Percentiles rank a stretch among this genome's conserved stretches.
These are phyloP conservation scores for Cheilosia pagana DNA, from an alignment of 2,888 invertebrate genomes.

Conservation along the genomic window DNA sequence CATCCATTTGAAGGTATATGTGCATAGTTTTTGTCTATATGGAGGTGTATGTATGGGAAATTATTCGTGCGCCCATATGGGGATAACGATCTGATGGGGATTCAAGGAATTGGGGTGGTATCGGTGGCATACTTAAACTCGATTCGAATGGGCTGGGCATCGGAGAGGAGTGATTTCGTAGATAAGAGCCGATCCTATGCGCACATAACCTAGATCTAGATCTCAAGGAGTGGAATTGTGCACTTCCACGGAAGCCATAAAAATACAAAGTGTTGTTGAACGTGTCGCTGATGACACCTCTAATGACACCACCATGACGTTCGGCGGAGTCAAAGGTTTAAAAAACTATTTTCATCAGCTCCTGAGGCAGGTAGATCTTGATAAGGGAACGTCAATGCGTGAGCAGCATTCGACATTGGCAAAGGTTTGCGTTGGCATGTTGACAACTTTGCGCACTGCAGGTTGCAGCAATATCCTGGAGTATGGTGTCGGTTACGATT, in stretches of 20 bases:
- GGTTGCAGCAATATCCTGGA: too few species aligned
- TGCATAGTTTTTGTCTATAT: constrained; percentile 13
- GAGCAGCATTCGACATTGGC: neutral
- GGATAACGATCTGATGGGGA: constrained; percentile 50
- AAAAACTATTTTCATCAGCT: neutral
- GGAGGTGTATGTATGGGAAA: constrained; percentile 55
- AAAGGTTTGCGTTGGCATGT: neutral
- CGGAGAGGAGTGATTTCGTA: constrained; percentile 2
- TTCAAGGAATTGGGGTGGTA: constrained; percentile 57
- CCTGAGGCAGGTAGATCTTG: neutral
- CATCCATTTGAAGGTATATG: constrained; percentile 56
- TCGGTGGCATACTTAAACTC: constrained; percentile 46
- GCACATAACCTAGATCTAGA: neutral
- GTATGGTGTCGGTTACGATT: too few species aligned
- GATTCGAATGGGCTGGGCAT: constrained; percentile 23
- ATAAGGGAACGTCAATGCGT: constrained; percentile 1
- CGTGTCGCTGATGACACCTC: constrained; percentile 1
- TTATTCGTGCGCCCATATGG: constrained; percentile 47
- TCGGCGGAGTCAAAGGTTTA: constrained; percentile 16
- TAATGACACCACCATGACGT: neutral
- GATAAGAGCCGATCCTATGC: neutral
- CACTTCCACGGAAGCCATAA: constrained; percentile 3
- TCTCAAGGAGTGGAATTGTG: constrained; percentile 11
- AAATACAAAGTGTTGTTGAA: neutral
- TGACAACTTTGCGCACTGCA: neutral